A percentile compares a stretch with the other conserved stretches of the same genome.
Conservation (phyloP, 2,888 invertebrate genomes). For the Chouioia cunea region DNA sequence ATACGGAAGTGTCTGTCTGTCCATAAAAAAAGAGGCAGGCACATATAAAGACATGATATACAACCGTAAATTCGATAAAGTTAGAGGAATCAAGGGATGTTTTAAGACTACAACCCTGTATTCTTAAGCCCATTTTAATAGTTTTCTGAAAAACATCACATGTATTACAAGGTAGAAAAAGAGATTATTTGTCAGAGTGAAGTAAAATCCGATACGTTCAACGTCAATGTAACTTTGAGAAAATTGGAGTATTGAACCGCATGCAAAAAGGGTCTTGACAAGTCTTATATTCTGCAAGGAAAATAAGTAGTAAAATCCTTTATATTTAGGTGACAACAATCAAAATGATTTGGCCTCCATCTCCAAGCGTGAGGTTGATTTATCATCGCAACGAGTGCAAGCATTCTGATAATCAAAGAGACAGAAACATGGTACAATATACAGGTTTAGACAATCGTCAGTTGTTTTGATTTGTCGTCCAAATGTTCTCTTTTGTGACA, state of each 20-base stretch:
- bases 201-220: too few relatives aligned
- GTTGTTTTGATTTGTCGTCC: constrained; percentile 13
- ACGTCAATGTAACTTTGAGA: too few relatives aligned
- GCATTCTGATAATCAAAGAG: constrained; percentile 16
- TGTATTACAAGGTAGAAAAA: neutral
- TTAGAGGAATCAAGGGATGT: constrained; percentile 1
- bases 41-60: constrained; percentile 14
- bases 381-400: constrained; percentile 16
- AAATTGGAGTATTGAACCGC: too few relatives aligned
- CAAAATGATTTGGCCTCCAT: neutral
- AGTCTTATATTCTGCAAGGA: too few relatives aligned
- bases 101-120: constrained; percentile 32
- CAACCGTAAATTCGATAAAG: constrained; percentile 9
- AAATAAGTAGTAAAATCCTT: too few relatives aligned
- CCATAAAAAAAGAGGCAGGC: constrained; percentile 26
- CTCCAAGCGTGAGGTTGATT: constrained; percentile 20
- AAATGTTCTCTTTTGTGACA: constrained; percentile 7
- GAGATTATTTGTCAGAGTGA: neutral
- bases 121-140: constrained; percentile 11
- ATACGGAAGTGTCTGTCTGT: constrained; percentile 37
- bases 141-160: constrained; percentile 3
- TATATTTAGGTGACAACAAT: too few relatives aligned
- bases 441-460: constrained; percentile 3
- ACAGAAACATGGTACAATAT: constrained; percentile 11
- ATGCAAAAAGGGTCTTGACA: too few relatives aligned